These are phyloP conservation scores for Sander lucioperca DNA, from an alignment of 2,113 vertebrate species.

Conservation along the genomic window DNA sequence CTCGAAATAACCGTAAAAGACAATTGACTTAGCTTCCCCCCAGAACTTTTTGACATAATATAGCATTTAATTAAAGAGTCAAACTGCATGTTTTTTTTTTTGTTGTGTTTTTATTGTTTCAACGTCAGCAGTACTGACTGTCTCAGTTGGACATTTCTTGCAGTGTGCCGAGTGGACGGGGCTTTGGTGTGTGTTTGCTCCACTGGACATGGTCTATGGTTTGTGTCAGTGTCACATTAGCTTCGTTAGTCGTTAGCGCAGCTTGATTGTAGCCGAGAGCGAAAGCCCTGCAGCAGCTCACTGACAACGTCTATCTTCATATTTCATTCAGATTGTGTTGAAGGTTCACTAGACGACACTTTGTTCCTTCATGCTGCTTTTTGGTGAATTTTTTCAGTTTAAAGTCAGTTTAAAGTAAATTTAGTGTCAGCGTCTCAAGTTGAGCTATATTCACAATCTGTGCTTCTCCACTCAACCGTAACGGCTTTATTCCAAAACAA, in stretches of 20 bases:
- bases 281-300: conserved; percentile 25
- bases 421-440: not conserved
- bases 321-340: not conserved
- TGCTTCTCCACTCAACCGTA: not conserved
- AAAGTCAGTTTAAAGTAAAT: not conserved
- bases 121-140: not conserved
- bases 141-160: conserved; percentile 20
- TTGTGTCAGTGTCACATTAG: conserved; percentile 53
- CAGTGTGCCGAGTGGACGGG: conserved; percentile 25
- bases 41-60: too few relatives aligned
- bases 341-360: not conserved
- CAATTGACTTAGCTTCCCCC: too few relatives aligned
- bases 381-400: not conserved
- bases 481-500: not conserved
- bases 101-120: not conserved
- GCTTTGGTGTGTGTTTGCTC: conserved; percentile 31
- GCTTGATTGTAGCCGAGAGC: conserved; percentile 42
- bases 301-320: conserved; percentile 35
- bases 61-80: not conserved
- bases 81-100: not conserved
- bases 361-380: not conserved
- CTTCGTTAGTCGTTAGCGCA: conserved; percentile 55
- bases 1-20: too few relatives aligned
- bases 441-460: not conserved
- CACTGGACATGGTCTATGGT: conserved; percentile 33